Evolutionary conservation across 2,113 vertebrate species (phyloP), one percentile per base, ranked within the genome.

Genomic region (Shinisaurus crocodilurus): DNA sequence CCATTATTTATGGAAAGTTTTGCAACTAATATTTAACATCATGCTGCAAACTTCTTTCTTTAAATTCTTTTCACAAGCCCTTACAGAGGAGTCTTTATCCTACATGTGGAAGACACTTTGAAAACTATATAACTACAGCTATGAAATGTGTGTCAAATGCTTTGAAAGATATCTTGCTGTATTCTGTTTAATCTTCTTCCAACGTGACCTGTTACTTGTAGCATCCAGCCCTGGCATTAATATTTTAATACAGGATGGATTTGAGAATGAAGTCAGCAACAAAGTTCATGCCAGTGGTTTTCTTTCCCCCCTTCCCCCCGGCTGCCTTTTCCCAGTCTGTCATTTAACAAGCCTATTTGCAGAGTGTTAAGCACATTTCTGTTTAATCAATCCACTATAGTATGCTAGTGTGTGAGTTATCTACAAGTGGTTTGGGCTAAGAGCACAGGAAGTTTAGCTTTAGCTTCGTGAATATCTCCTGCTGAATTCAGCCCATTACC

Each of bases 201-300:
- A 89, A 10, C 48, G 60, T 91, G 86, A 89, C 72, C 91, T 89
- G 72, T 89, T 93, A 81, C 90, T 95, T 93, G 70, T 67, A 88
- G 57, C 91, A 84, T 89, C 88, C 90, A 94, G 96, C 94, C 90
- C 77, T 81, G 25, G 80, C 72, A 91, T 94, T 94, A 95, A 95
- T 95, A 96, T 95, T 96, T 96, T 95, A 97, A 94, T 91, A 89
- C 48, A 92, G 2, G 85, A 89, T 91, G 54, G 88, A 85, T 93
- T 48, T 91, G 74, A 86, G 81, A 86, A 63, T 90, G 87, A 93
- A 95, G 92, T 94, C 92, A 95, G 69, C 70, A 91, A 75, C 76
- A 88, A 87, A 29, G 82, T 89, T 89, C 91, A 86, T 6, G 40
- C 25, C 43, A 95, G n/a, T 81, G 18, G 0, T 91, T 95, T 77